phyloP scores from a whole-genome alignment of 2,888 invertebrate species.

The Auanema freiburgensis region DNA sequence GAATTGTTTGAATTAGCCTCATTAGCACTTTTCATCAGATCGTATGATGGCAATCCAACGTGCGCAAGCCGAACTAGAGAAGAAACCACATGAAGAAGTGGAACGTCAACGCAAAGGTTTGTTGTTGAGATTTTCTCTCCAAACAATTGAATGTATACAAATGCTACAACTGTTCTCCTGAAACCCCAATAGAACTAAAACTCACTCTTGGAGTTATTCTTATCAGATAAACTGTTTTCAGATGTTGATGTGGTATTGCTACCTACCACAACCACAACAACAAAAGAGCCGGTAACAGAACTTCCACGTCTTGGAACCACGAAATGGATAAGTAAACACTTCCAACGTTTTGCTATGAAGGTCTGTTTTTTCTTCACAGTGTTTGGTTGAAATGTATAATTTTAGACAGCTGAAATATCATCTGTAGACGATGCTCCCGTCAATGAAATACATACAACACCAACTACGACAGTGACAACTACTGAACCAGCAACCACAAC shows the following conservation, averaged over 20 bases:
- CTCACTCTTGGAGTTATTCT: too few species aligned
- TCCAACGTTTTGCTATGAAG: constrained; percentile 1
- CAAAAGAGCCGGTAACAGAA: too few species aligned
- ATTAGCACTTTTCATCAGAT: neutral
- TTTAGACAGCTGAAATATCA: constrained; percentile 6
- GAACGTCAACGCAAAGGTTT: neutral
- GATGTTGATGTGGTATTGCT: too few species aligned
- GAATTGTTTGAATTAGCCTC: constrained; percentile 7
- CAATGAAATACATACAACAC: too few species aligned
- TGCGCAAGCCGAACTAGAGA: too few species aligned
- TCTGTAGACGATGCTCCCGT: too few species aligned
- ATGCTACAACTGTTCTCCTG: too few species aligned
- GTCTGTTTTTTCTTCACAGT: neutral
- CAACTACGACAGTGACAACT: constrained; percentile 9
- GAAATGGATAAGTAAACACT: constrained; percentile 7
- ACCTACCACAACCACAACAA: too few species aligned
- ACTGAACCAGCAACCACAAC: constrained; percentile 15
- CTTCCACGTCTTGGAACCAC: neutral
- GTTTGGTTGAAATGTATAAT: neutral
- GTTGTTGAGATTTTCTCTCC: neutral
- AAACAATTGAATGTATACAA: neutral
- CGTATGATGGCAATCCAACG: too few species aligned
- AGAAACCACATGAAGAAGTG: neutral
- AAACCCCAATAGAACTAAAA: too few species aligned
- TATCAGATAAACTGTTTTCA: too few species aligned